Conservation (phyloP, 2,113 vertebrate genomes). For the Macrotis lagotis region DNA sequence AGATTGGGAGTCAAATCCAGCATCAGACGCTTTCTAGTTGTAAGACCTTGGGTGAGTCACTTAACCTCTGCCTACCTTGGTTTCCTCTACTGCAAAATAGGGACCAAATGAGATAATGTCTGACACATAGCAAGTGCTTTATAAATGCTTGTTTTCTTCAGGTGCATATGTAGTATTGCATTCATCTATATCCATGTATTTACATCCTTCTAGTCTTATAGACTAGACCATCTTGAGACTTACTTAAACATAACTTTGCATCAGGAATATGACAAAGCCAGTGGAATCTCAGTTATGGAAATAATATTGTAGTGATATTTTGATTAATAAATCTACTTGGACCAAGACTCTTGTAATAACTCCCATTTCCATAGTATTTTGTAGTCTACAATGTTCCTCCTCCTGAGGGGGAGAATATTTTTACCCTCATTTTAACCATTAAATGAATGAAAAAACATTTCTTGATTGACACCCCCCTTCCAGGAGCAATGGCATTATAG, state of each 20-base stretch:
- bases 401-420: not conserved
- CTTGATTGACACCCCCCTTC: not conserved
- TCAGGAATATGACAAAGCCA: not conserved
- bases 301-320: not conserved
- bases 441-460: not conserved
- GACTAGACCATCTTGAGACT: not conserved
- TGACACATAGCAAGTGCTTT: not conserved
- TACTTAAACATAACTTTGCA: not conserved
- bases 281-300: not conserved
- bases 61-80: not conserved
- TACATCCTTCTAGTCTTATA: not conserved
- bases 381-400: not conserved
- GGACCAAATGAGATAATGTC: not conserved
- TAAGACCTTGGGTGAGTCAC: not conserved
- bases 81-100: not conserved
- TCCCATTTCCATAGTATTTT: not conserved
- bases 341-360: not conserved
- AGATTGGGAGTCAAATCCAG: not conserved
- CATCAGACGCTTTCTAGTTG: not conserved
- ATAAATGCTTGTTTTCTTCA: not conserved
- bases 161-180: not conserved
- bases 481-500: not conserved
- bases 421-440: not conserved
- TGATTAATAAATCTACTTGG: not conserved
- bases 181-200: not conserved